These are phyloP conservation scores for Tribolium madens DNA, from an alignment of 1,140 invertebrate species.

Conservation along the genomic window DNA sequence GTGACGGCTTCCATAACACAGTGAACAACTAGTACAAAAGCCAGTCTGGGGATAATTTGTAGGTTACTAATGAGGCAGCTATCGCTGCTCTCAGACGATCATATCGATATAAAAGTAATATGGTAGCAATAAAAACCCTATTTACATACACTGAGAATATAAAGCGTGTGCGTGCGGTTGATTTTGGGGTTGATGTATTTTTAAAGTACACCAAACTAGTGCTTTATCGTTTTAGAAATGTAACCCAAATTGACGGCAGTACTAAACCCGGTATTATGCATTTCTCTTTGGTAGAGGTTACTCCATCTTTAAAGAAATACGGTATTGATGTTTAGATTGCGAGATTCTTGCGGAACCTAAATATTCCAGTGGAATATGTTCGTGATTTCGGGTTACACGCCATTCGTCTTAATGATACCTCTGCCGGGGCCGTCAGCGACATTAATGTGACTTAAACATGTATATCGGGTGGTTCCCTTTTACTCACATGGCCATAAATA, in stretches of 20 bases:
- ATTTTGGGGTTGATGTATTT: conserved; percentile 51
- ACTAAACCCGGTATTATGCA: conserved; percentile 21
- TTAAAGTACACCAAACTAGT: conserved; percentile 40
- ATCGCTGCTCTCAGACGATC: conserved; percentile 54
- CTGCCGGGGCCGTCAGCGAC: conserved; percentile 56
- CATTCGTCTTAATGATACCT: conserved; percentile 65
- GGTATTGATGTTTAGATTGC: conserved; percentile 55
- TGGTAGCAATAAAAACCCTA: conserved; percentile 54
- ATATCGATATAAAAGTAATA: conserved; percentile 58
- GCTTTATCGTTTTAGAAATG: conserved; percentile 44
- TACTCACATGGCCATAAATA: conserved; percentile 42
- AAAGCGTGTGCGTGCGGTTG: conserved; percentile 49
- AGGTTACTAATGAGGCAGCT: conserved; percentile 54
- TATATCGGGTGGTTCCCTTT: conserved; percentile 51
- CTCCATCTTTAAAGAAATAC: conserved; percentile 42
- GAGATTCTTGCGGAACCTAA: conserved; percentile 54
- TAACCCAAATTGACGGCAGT: conserved; percentile 26
- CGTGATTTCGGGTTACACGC: conserved; percentile 64
- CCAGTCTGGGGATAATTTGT: conserved; percentile 56
- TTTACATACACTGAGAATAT: conserved; percentile 52
- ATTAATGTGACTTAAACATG: conserved; percentile 64
- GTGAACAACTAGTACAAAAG: conserved; percentile 46
- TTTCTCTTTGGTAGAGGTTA: conserved; percentile 8
- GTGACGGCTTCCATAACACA: conserved; percentile 56
- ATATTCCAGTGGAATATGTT: conserved; percentile 55